phyloP scores from a whole-genome alignment of 2,888 invertebrate species.

The Parnassius apollo region DNA sequence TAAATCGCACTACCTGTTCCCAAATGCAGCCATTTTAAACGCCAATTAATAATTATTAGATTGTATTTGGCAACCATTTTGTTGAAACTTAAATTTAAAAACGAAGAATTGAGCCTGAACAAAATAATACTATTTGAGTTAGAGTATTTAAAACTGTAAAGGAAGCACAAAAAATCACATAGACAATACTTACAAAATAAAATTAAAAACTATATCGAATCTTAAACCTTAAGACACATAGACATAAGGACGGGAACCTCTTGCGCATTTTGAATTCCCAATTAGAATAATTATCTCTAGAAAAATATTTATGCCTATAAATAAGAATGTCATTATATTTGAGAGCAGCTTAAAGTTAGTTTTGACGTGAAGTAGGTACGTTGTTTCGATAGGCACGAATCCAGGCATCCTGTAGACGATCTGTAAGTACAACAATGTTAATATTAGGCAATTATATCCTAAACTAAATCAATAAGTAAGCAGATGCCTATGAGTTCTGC shows the following conservation, averaged over 20 bases:
- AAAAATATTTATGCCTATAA: constrained; percentile 57
- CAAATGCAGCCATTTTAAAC: too few relatives aligned
- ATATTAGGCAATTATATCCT: neutral
- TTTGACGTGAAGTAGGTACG: neutral
- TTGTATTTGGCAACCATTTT: too few relatives aligned
- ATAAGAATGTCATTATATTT: constrained; percentile 45
- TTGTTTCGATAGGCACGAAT: neutral
- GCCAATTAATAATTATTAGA: too few relatives aligned
- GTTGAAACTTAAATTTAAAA: too few relatives aligned
- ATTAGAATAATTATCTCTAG: constrained; percentile 48
- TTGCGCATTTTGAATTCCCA: constrained; percentile 38
- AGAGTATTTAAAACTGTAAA: neutral
- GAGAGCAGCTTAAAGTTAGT: constrained; percentile 29
- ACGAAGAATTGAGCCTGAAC: neutral
- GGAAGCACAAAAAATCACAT: constrained; percentile 30
- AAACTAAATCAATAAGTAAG: too few relatives aligned
- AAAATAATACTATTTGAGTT: neutral
- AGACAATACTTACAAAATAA: constrained; percentile 33
- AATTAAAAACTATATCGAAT: constrained; percentile 32
- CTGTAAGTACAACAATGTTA: constrained; percentile 4
- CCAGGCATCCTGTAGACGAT: neutral
- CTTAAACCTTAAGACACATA: constrained; percentile 42
- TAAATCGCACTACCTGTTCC: too few relatives aligned
- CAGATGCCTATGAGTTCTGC: too few relatives aligned
- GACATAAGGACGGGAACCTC: constrained; percentile 56